These are phyloP conservation scores for Cheiracanthium punctorium DNA, from an alignment of 2,888 invertebrate species.

Conservation along the genomic window DNA sequence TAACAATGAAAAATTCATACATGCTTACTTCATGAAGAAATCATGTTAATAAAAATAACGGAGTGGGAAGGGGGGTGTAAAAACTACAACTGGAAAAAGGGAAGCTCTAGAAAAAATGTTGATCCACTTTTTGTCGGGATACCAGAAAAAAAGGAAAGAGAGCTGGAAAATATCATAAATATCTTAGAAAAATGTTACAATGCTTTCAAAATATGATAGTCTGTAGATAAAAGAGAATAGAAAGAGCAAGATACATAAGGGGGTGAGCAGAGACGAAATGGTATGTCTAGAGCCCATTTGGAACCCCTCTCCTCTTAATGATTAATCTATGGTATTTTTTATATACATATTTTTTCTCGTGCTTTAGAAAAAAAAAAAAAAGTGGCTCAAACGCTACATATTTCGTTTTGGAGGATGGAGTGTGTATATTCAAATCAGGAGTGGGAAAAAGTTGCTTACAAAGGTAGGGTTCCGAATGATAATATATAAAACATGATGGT, in stretches of 20 bases:
- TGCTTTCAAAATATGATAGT: slow-evolving; percentile 56
- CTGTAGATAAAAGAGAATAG: slow-evolving; percentile 58
- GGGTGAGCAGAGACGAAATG: neutral
- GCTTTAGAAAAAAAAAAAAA: slow-evolving; percentile 11
- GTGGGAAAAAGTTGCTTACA: slow-evolving; percentile 20
- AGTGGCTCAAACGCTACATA: slow-evolving; percentile 32
- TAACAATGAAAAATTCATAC: neutral
- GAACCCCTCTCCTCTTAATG: slow-evolving; percentile 38
- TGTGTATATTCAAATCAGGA: slow-evolving; percentile 35
- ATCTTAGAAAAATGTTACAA: slow-evolving; percentile 50
- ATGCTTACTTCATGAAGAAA: slow-evolving; percentile 38
- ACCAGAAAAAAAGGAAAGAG: neutral
- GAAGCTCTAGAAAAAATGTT: slow-evolving; percentile 9
- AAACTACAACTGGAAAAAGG: slow-evolving; percentile 25
- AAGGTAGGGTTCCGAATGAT: neutral
- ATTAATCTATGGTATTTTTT: slow-evolving; percentile 54
- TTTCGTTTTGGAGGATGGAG: neutral
- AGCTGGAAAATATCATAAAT: slow-evolving; percentile 56
- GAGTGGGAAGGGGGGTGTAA: neutral
- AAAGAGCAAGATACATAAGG: neutral
- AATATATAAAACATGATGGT: neutral
- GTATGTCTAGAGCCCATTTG: slow-evolving; percentile 50
- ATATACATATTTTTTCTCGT: too few relatives aligned
- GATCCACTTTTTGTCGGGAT: slow-evolving; percentile 54
- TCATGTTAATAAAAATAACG: slow-evolving; percentile 58